Evolutionary conservation across 2,797 vertebrate genomes (phyloP).

Genomic region (Sarcophilus harrisii): DNA sequence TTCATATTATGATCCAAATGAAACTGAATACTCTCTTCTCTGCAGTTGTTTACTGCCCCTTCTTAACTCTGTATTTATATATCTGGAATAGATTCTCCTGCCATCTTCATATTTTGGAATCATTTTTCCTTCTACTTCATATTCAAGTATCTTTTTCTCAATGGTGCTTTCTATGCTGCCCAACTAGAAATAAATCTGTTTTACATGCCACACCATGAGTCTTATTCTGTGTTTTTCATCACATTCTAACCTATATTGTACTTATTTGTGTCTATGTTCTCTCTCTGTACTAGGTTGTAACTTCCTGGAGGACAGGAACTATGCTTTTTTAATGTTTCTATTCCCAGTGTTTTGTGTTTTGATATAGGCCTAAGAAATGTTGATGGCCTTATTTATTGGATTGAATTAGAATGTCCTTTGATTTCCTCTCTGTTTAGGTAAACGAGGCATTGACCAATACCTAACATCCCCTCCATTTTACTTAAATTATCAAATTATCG

Average conservation of each 20-base stretch:
- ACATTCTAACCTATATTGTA: background rate
- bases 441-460: too few relatives aligned
- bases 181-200: background rate
- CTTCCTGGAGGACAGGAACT: background rate
- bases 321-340: background rate
- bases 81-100: background rate
- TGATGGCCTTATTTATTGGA: background rate
- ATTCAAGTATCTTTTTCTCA: background rate
- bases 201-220: background rate
- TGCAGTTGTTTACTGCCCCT: too few relatives aligned
- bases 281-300: background rate
- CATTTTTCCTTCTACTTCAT: background rate
- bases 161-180: background rate
- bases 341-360: background rate
- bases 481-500: too few relatives aligned
- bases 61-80: background rate
- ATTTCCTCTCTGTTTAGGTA: background rate
- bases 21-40: too few relatives aligned
- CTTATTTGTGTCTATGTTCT: background rate
- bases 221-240: background rate
- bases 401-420: background rate
- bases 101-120: background rate
- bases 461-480: too few relatives aligned
- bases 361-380: background rate
- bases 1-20: background rate